Percentiles rank a stretch among this genome's conserved stretches.
These are phyloP conservation scores for Cataglyphis altisquamis DNA, from an alignment of 2,888 invertebrate species.

Conservation along the genomic window DNA sequence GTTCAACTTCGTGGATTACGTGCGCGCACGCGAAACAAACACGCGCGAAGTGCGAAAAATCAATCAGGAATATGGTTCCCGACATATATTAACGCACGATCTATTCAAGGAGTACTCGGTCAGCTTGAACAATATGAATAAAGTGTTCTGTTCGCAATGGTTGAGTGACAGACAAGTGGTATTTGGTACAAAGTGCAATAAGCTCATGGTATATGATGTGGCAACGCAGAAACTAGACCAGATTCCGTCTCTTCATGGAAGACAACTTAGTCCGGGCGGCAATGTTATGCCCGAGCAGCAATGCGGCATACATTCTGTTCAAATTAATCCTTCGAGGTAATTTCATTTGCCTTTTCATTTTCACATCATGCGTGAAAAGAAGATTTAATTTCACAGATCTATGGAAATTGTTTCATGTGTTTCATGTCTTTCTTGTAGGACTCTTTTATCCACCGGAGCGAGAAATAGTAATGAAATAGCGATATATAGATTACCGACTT, in stretches of 20 bases:
- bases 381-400: not conserved
- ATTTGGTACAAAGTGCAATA: conserved; percentile 99
- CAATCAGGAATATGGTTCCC: conserved; percentile 93
- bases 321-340: conserved; percentile 94
- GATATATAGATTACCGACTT: conserved; percentile 95
- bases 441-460: conserved; percentile 96
- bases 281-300: conserved; percentile 90
- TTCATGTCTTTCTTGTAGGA: conserved; percentile 85
- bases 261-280: conserved; percentile 87
- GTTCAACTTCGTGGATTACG: conserved; percentile 95
- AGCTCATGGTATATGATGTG: conserved; percentile 97
- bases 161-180: conserved; percentile 97
- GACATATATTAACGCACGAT: conserved; percentile 96
- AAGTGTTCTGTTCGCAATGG: conserved; percentile 98
- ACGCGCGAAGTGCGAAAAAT: conserved; percentile 91
- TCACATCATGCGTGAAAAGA: not conserved
- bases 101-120: conserved; percentile 95
- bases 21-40: conserved; percentile 92
- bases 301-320: conserved; percentile 97
- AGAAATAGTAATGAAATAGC: conserved; percentile 97
- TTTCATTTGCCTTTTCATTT: not conserved
- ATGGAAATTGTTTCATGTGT: conserved; percentile 18
- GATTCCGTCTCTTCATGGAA: conserved; percentile 94
- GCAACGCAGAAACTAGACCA: conserved; percentile 94
- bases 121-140: conserved; percentile 94